Conservation (phyloP, 2,888 invertebrate species). For the Luperina nickerlii region DNA sequence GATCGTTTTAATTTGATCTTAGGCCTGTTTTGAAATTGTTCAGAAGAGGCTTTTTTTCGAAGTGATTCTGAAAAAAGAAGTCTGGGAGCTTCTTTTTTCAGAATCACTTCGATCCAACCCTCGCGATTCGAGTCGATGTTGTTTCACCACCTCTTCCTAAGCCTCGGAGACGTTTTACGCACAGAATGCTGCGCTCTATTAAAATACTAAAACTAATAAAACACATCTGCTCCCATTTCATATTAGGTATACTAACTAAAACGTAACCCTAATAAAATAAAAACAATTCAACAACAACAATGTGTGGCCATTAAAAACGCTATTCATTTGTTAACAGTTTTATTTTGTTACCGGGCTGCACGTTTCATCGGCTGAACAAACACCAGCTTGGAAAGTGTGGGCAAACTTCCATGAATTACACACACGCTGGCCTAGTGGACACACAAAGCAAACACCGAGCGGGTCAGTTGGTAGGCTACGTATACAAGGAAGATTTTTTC, state of each 20-base stretch:
- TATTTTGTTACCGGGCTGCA: constrained; percentile 41
- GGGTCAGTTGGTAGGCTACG: constrained; percentile 45
- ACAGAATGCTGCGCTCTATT: not conserved
- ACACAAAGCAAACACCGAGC: constrained; percentile 57
- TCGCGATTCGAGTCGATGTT: not conserved
- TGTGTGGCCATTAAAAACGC: constrained; percentile 17
- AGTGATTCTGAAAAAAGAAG: too few species aligned
- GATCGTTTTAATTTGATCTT: not conserved
- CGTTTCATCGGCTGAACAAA: constrained; percentile 53
- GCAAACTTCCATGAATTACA: constrained; percentile 60
- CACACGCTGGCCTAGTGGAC: constrained; percentile 42
- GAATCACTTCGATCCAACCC: not conserved
- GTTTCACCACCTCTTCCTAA: not conserved
- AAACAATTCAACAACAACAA: constrained; percentile 18
- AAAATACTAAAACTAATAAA: not conserved
- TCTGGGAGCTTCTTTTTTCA: not conserved
- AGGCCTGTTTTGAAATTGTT: not conserved
- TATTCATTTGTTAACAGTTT: constrained; percentile 27
- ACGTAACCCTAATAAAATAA: not conserved
- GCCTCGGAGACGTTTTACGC: not conserved
- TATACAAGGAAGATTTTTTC: constrained; percentile 1
- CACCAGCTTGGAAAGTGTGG: constrained; percentile 45
- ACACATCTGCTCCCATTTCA: not conserved
- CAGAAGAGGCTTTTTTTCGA: too few species aligned
- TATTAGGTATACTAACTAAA: not conserved